These are phyloP conservation scores for Gonioctena quinquepunctata DNA, from an alignment of 1,140 invertebrate genomes.

Conservation along the genomic window DNA sequence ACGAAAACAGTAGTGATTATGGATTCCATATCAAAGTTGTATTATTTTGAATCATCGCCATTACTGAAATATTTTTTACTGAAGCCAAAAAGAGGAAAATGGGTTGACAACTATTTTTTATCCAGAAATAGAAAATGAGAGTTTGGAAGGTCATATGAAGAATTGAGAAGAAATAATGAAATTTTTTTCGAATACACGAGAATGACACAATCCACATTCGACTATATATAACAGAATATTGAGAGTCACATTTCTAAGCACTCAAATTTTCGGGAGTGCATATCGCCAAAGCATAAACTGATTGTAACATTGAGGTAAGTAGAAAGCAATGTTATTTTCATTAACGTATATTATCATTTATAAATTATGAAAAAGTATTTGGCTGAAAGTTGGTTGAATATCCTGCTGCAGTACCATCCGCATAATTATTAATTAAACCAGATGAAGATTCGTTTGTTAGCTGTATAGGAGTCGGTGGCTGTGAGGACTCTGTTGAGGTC, in stretches of 20 bases:
- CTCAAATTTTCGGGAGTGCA: background rate
- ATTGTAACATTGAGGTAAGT: background rate
- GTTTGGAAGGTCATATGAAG: background rate
- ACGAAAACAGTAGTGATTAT: background rate
- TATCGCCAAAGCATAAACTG: background rate
- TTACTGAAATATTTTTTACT: background rate
- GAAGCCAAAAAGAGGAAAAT: background rate
- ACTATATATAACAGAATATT: background rate
- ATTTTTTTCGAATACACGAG: background rate
- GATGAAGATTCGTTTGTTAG: background rate
- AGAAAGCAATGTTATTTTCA: background rate
- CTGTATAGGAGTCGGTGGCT: too few relatives aligned
- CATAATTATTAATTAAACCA: background rate
- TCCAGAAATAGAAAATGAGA: background rate
- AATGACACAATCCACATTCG: background rate
- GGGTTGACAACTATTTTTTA: background rate
- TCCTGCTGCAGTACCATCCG: background rate
- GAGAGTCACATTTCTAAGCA: background rate
- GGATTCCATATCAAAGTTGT: background rate
- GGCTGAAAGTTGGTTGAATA: background rate
- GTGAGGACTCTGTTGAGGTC: too few relatives aligned
- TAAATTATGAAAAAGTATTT: background rate
- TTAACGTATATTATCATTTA: background rate
- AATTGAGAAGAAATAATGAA: background rate
- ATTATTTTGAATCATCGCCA: background rate